Percentiles rank a stretch among this genome's conserved stretches.
These are phyloP conservation scores for Manacus vitellinus DNA, from an alignment of 2,113 vertebrate species.

Conservation along the genomic window DNA sequence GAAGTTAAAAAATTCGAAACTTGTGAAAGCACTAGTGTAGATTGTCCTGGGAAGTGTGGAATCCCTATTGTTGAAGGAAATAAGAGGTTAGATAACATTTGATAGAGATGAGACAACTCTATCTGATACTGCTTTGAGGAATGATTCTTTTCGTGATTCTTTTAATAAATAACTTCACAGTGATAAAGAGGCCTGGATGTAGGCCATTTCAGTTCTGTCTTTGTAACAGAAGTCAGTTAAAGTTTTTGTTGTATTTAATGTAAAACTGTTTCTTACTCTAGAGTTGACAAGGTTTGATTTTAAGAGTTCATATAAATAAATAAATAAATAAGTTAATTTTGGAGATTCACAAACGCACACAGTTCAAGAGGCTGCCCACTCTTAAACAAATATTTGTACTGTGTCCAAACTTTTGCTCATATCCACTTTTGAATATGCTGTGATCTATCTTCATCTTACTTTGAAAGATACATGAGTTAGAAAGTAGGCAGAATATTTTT, in stretches of 20 bases:
- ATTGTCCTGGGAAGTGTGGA: background rate
- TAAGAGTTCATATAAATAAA: background rate
- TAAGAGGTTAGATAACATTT: background rate
- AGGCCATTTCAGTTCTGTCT: background rate
- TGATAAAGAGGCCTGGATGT: background rate
- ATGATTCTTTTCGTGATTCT: background rate
- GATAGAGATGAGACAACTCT: background rate
- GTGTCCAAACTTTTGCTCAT: background rate
- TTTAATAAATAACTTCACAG: background rate
- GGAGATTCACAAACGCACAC: background rate
- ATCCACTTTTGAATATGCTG: background rate
- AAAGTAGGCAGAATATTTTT: background rate
- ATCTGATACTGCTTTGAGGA: background rate
- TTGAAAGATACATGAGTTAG: background rate
- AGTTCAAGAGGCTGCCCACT: background rate
- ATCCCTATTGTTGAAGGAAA: background rate
- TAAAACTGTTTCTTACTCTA: background rate
- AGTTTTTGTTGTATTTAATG: background rate
- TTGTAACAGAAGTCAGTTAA: background rate
- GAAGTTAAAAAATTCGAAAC: background rate
- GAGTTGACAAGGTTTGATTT: background rate
- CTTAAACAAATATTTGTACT: background rate
- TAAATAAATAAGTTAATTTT: background rate
- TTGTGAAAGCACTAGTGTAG: background rate
- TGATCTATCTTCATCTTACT: background rate